phyloP scores from a whole-genome alignment of 2,797 vertebrate genomes.

The Gastrophryne carolinensis region DNA sequence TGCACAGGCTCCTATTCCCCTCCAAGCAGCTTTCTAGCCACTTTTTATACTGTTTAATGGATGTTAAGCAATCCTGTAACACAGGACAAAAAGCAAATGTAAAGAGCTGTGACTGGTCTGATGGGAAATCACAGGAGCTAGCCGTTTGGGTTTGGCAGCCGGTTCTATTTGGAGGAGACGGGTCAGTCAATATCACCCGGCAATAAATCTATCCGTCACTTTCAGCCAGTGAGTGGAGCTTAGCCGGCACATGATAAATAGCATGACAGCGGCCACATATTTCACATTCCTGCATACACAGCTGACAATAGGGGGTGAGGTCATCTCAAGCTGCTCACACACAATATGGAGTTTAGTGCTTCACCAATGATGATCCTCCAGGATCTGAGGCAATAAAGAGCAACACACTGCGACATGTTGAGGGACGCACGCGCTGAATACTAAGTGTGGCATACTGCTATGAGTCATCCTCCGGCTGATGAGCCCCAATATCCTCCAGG shows the following conservation, averaged over 20 bases:
- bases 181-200: background rate
- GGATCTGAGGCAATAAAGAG: background rate
- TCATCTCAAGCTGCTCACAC: background rate
- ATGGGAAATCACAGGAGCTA: too few species aligned
- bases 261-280: background rate
- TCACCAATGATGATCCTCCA: background rate
- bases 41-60: too few species aligned
- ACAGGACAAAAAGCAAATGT: too few species aligned
- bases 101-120: too few species aligned
- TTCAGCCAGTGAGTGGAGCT: background rate
- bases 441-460: constrained; percentile 56
- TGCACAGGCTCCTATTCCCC: too few species aligned
- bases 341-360: background rate
- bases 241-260: background rate
- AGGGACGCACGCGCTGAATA: background rate
- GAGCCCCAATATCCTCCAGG: background rate
- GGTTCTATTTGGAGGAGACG: background rate
- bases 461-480: constrained; percentile 56
- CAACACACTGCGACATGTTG: background rate
- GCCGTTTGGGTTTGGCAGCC: background rate
- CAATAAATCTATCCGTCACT: constrained; percentile 8
- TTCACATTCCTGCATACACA: background rate
- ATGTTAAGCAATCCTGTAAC: too few species aligned
- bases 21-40: too few species aligned
- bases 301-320: background rate